Base-by-base conservation (phyloP, 2,797 vertebrate genomes). In the Poeciliopsis gracilis region DNA sequence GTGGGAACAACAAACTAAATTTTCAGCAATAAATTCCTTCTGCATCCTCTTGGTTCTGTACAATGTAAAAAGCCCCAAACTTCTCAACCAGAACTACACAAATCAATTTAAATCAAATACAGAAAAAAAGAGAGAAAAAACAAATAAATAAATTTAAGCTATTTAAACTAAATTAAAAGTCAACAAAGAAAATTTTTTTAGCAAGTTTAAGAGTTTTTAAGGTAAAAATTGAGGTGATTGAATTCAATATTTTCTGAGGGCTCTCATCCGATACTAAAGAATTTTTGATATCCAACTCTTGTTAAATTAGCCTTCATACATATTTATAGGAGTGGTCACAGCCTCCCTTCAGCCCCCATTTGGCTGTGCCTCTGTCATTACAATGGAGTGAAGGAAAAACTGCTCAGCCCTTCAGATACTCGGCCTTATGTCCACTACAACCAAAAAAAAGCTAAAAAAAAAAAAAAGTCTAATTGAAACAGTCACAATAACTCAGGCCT, bases 401-500 rank as follows among this genome's bases (percentile, higher is more conserved):
- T 38, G 4, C 36, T 63, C 33, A 66, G 9, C 61, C 61, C 61
- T 38, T 20, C 18, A 20, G 8, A 20, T 23, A 38, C 16, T 66
- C 20, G 36, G 20, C 36, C 20, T 67, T 67, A 4, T 41, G 33
- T 23, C 4, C 63, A 41, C 20, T 23, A 12, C 20, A 25, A 12
- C 33, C 7, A 8, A 53, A 47, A 49, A 49, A 53, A 11, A 25
- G 10, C 53, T 55, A 5, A 12, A n/a, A n/a, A n/a, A n/a, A n/a
- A n/a, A n/a, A n/a, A n/a, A 55, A n/a, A 53, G 16, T 20, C 12
- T 63, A 30, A 36, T 4, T 20, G 30, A 33, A 53, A 38, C 5
- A 81, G 79, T 67, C 77, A 63, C 76, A 76, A 15, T 78, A 28
- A 81, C 53, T 77, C 38, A 70, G 78, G 73, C 77, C 76, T 72